These are phyloP conservation scores for Okamejei kenojei DNA, from an alignment of 2,797 vertebrate species.

Conservation along the genomic window DNA sequence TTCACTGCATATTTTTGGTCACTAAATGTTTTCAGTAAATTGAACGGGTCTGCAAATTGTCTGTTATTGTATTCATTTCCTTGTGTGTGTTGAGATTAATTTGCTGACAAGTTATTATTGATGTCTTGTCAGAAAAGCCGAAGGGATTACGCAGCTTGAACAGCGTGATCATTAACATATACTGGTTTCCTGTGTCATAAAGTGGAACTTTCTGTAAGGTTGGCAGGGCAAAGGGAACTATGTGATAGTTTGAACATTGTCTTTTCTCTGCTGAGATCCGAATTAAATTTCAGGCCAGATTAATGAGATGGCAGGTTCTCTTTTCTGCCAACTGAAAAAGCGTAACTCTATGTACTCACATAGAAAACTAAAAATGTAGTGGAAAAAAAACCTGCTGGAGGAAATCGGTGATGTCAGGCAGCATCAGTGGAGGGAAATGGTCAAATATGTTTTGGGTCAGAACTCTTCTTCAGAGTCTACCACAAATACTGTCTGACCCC, in stretches of 20 bases:
- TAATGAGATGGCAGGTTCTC: not conserved
- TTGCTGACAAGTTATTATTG: slow-evolving; percentile 28
- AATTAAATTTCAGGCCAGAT: not conserved
- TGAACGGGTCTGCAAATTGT: slow-evolving; percentile 8
- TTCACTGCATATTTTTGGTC: not conserved
- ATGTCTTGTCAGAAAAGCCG: slow-evolving; percentile 26
- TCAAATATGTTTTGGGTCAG: no score
- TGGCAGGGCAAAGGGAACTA: not conserved
- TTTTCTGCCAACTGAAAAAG: not conserved
- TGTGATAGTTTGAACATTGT: not conserved
- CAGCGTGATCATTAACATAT: slow-evolving; percentile 8
- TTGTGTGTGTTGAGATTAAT: slow-evolving; percentile 15
- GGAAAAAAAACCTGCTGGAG: no score
- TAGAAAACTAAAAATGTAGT: not conserved
- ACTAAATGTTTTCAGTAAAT: not conserved
- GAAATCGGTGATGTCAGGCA: no score
- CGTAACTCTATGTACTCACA: not conserved
- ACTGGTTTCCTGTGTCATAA: slow-evolving; percentile 26
- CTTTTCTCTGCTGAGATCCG: not conserved
- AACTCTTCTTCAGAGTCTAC: no score
- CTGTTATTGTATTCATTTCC: not conserved
- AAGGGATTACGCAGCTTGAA: slow-evolving; percentile 24
- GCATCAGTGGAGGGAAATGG: no score
- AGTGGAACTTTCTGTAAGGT: slow-evolving; percentile 7
- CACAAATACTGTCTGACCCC: no score